phyloP scores from a whole-genome alignment of 2,113 vertebrate genomes.

The Cephalophus harveyi region DNA sequence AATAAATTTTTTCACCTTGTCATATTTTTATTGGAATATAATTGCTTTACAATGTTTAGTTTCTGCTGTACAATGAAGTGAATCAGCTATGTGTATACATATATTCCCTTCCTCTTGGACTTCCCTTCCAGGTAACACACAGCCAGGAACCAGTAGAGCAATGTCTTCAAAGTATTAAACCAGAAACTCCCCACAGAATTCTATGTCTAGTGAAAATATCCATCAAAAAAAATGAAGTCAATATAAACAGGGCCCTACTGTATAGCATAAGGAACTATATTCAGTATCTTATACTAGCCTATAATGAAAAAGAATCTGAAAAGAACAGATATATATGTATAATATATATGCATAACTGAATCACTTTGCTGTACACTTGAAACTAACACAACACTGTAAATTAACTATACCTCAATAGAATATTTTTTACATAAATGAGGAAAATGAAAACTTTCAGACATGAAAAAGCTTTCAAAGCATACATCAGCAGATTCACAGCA shows the following conservation, averaged over 20 bases:
- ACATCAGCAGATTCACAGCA: not conserved
- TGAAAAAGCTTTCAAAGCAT: not conserved
- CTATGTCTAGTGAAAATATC: not conserved
- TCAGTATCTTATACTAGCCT: not conserved
- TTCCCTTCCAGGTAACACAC: not conserved
- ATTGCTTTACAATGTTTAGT: not conserved
- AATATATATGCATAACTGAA: not conserved
- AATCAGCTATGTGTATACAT: not conserved
- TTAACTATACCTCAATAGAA: not conserved
- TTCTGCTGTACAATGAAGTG: not conserved
- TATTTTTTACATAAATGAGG: not conserved
- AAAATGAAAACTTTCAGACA: not conserved
- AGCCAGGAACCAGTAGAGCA: not conserved
- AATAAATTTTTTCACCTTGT: not conserved
- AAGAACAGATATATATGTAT: not conserved
- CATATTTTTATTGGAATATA: not conserved
- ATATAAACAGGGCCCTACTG: not conserved
- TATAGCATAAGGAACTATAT: not conserved
- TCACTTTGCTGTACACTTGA: not conserved
- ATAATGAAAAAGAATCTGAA: not conserved
- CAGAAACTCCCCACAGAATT: not conserved
- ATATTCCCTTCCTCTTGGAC: not conserved
- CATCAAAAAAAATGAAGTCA: not conserved
- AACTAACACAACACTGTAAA: not conserved
- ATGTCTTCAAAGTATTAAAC: not conserved